phyloP scores from a whole-genome alignment of 1,140 invertebrate genomes.

The Drosophila nannoptera region DNA sequence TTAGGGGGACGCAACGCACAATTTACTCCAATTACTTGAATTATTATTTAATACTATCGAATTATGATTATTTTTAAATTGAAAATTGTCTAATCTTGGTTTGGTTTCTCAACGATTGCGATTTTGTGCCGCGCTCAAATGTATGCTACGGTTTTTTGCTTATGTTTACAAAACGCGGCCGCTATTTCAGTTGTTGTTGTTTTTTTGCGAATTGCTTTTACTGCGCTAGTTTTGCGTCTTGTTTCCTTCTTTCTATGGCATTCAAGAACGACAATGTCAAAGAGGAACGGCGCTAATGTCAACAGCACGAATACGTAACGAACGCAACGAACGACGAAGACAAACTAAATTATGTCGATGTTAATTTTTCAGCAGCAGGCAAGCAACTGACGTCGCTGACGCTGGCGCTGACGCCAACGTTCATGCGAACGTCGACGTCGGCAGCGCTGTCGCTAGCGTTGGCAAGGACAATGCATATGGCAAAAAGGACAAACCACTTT shows the following conservation, averaged over 20 bases:
- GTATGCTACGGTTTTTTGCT: slow-evolving; percentile 39
- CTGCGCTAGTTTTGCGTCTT: slow-evolving; percentile 19
- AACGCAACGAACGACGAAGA: slow-evolving; percentile 73
- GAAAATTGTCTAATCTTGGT: slow-evolving; percentile 9
- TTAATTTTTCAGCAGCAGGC: slow-evolving; percentile 73
- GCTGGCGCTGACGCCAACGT: slow-evolving; percentile 14
- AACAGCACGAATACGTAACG: slow-evolving; percentile 60
- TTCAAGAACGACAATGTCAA: slow-evolving; percentile 19
- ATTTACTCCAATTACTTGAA: slow-evolving; percentile 2
- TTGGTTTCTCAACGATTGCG: background rate
- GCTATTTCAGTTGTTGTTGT: slow-evolving; percentile 8
- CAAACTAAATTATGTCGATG: slow-evolving; percentile 75
- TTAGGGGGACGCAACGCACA: slow-evolving; percentile 15
- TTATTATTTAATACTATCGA: background rate
- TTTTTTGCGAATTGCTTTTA: slow-evolving; percentile 23
- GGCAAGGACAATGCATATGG: slow-evolving; percentile 67
- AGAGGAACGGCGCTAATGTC: slow-evolving; percentile 31
- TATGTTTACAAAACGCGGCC: slow-evolving; percentile 30
- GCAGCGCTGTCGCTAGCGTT: slow-evolving; percentile 19
- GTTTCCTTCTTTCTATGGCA: slow-evolving; percentile 5
- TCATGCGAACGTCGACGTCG: slow-evolving; percentile 28
- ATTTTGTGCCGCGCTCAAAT: slow-evolving; percentile 21
- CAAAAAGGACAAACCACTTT: slow-evolving; percentile 62
- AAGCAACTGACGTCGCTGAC: slow-evolving; percentile 52
- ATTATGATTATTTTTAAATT: too few species aligned